A percentile compares a stretch with the other conserved stretches of the same genome.
Conservation (phyloP, 2,797 vertebrate genomes). For the Myoxocephalus aenaeus region DNA sequence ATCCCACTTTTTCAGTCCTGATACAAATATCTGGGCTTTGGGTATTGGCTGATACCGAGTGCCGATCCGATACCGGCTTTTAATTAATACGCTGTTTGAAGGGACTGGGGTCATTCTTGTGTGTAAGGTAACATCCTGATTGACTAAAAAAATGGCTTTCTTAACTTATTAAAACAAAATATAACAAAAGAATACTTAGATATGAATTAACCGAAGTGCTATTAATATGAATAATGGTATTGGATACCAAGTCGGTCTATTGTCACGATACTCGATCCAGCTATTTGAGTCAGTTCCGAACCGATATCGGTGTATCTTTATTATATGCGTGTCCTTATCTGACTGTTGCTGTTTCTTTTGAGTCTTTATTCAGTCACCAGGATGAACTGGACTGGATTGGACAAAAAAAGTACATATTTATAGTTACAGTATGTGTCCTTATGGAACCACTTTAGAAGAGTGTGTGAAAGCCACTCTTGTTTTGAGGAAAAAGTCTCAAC, state of each 20-base stretch:
- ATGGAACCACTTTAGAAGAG: conserved; percentile 55
- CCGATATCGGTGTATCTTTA: not conserved
- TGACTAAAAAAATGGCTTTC: too few relatives aligned
- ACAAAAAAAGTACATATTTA: conserved; percentile 60
- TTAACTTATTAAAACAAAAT: not conserved
- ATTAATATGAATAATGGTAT: not conserved
- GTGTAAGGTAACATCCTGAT: too few relatives aligned
- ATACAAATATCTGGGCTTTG: not conserved
- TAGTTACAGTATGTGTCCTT: conserved; percentile 46
- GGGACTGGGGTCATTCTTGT: too few relatives aligned
- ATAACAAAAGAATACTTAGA: not conserved
- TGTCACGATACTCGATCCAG: not conserved
- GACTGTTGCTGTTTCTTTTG: conserved; percentile 47
- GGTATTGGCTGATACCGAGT: not conserved
- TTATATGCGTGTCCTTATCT: conserved; percentile 11
- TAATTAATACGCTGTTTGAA: not conserved
- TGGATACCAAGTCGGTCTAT: not conserved
- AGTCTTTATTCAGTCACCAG: conserved; percentile 39
- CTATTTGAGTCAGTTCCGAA: not conserved
- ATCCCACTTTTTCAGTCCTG: not conserved
- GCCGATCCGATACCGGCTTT: not conserved
- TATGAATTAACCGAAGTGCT: not conserved
- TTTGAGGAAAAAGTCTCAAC: conserved; percentile 55
- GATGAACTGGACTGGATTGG: conserved; percentile 16
- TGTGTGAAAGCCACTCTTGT: conserved; percentile 43